Percentiles rank a stretch among this genome's conserved stretches.
Evolutionary conservation across 2,113 vertebrate species (phyloP).

Genomic region (Ciconia boyciana): DNA sequence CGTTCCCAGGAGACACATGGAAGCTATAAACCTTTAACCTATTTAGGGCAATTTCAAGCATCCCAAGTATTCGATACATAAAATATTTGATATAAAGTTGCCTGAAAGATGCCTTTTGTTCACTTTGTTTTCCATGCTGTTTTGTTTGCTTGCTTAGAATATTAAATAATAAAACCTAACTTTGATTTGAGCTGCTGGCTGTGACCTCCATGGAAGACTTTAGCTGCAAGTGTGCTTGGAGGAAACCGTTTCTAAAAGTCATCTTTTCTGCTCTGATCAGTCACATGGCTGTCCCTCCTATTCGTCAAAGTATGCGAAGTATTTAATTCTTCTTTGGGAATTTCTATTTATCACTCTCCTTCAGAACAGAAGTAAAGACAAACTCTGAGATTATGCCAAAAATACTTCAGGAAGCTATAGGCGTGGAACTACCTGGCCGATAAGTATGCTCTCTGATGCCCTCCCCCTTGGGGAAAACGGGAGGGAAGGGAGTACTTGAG

Average conservation of each 20-base stretch:
- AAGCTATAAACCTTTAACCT: background rate
- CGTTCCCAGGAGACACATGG: background rate
- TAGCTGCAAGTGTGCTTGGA: background rate
- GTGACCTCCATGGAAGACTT: background rate
- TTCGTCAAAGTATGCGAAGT: background rate
- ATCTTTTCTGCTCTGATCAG: background rate
- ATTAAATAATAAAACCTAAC: background rate
- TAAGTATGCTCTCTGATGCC: accelerated
- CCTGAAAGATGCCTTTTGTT: background rate
- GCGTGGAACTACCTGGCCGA: background rate
- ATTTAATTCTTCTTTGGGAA: background rate
- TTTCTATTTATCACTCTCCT: background rate
- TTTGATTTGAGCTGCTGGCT: background rate
- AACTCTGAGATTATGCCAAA: background rate
- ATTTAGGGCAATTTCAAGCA: background rate
- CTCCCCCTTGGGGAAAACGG: background rate
- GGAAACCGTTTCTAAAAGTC: background rate
- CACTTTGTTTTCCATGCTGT: background rate
- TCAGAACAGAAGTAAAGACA: background rate
- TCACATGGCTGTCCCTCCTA: background rate
- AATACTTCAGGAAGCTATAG: background rate
- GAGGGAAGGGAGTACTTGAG: background rate
- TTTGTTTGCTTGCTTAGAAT: background rate
- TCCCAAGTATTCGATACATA: background rate
- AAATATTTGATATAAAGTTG: background rate